phyloP scores from a whole-genome alignment of 64 coral and sea anemone species.

The Montipora cactus region DNA sequence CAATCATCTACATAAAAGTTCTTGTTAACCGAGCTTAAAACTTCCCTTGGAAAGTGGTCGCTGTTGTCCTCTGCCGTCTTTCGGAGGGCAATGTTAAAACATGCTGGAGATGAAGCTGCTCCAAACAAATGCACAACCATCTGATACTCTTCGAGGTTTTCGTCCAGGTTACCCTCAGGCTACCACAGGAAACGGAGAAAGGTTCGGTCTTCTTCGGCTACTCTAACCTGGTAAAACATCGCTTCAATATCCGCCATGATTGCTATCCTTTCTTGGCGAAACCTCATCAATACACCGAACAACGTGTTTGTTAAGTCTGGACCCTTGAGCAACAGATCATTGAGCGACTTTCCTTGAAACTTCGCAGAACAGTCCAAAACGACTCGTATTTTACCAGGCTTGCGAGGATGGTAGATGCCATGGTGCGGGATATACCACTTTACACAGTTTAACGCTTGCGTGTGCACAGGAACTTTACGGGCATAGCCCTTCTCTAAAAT shows the following conservation, averaged over 20 bases:
- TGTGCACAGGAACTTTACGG: too few species aligned
- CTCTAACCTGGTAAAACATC: constrained; percentile 67
- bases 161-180: constrained; percentile 10
- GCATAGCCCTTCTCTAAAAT: too few species aligned
- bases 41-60: too few species aligned
- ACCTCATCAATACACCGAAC: constrained; percentile 53
- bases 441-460: too few species aligned
- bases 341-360: constrained; percentile 45
- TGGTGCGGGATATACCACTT: constrained; percentile 73
- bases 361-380: constrained; percentile 58
- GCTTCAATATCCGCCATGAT: constrained; percentile 67
- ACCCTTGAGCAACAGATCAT: constrained; percentile 53
- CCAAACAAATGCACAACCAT: too few species aligned
- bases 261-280: constrained; percentile 44
- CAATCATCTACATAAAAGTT: too few species aligned
- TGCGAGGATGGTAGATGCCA: constrained; percentile 47
- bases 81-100: too few species aligned
- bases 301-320: constrained; percentile 65
- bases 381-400: constrained; percentile 50
- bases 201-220: constrained; percentile 18
- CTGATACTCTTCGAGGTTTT: too few species aligned
- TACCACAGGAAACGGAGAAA: constrained; percentile 36
- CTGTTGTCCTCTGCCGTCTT: too few species aligned
- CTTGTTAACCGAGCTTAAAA: too few species aligned
- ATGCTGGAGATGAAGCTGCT: too few species aligned